These are phyloP conservation scores for Rotaria magnacalcarata DNA, from an alignment of 2,888 invertebrate genomes.

Conservation along the genomic window DNA sequence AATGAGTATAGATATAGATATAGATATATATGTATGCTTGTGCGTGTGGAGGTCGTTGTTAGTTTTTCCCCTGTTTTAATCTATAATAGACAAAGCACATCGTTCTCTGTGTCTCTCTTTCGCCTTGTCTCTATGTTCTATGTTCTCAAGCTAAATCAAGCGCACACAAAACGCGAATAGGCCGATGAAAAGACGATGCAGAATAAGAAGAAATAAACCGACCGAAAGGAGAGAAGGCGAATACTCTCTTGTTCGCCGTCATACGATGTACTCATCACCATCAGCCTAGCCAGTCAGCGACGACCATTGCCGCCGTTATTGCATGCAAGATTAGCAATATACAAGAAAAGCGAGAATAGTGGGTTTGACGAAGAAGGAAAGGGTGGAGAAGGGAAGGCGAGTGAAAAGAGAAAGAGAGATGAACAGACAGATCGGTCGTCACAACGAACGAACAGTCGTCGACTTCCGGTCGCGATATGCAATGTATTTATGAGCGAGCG, in stretches of 20 bases:
- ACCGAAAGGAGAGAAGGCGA: conserved; percentile 13
- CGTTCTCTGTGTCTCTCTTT: not conserved
- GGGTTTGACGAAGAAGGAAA: conserved; percentile 6
- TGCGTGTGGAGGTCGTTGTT: conserved; percentile 21
- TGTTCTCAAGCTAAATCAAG: conserved; percentile 31
- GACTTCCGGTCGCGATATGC: conserved; percentile 13
- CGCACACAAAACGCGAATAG: conserved; percentile 27
- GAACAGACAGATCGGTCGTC: conserved; percentile 18
- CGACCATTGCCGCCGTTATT: conserved; percentile 22
- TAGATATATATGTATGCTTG: not conserved
- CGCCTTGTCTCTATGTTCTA: not conserved
- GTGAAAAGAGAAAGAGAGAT: conserved; percentile 5
- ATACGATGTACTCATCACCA: conserved; percentile 29
- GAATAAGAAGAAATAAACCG: conserved; percentile 29
- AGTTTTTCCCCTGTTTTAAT: conserved; percentile 14
- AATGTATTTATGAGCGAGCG: conserved; percentile 16
- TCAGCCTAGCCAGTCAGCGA: conserved; percentile 13
- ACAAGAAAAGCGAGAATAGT: not conserved
- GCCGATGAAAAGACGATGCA: conserved; percentile 15
- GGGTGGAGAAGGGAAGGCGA: not conserved
- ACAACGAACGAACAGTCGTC: conserved; percentile 29
- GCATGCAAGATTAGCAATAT: conserved; percentile 24
- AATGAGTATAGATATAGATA: not conserved
- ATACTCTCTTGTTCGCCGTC: conserved; percentile 8
- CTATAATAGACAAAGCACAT: conserved; percentile 31